Evolutionary conservation across 2,113 vertebrate species (phyloP), one percentile per base, ranked within the genome.

Genomic region (Callopanchax toddi): DNA sequence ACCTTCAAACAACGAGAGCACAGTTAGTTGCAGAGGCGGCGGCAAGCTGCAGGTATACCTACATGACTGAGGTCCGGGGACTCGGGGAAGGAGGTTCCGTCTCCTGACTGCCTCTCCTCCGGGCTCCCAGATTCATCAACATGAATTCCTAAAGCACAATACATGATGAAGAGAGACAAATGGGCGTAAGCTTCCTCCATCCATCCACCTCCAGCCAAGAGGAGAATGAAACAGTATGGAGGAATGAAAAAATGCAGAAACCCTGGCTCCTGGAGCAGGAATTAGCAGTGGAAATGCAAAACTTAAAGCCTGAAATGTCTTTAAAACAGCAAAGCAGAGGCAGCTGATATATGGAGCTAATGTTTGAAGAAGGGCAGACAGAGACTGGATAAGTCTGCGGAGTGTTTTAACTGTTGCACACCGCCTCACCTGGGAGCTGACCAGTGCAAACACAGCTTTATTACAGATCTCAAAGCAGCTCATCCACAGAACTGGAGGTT

Each of bases 1-100:
- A 81, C 78, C 76, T 85, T 83, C 86, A 87, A 81, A 82, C 58
- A 34, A 29, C 58, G 25, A 76, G 45, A 82, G 82, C 84, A 72
- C 68, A 78, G n/a, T 6, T 12, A 62, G 63, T 64, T 40, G 43
- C 54, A 68, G 65, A 45, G 43, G 62, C 20, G 69, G 54, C 58
- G 74, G 72, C 65, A 80, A 67, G 70, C 79, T 61, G 81, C 53
- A 16, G 54, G 49, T 67, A n/a, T 87, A 84, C 94, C 92, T 91
- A 99, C 97, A 90, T 97, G 96, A 91, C 92, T 96, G 77, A 96
- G 94, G 87, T 98, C 97, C 60, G 97, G 97, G 16, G 95, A 97
- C 91, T 99, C 97, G 0, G 97, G 97, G 68, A 98, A 95, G 72
- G 97, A 99, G 0, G 97, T 99, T 81, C 97, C 97, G 0, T 99